Conservation (phyloP, 2,797 vertebrate genomes). For the Phoeniculus purpureus region DNA sequence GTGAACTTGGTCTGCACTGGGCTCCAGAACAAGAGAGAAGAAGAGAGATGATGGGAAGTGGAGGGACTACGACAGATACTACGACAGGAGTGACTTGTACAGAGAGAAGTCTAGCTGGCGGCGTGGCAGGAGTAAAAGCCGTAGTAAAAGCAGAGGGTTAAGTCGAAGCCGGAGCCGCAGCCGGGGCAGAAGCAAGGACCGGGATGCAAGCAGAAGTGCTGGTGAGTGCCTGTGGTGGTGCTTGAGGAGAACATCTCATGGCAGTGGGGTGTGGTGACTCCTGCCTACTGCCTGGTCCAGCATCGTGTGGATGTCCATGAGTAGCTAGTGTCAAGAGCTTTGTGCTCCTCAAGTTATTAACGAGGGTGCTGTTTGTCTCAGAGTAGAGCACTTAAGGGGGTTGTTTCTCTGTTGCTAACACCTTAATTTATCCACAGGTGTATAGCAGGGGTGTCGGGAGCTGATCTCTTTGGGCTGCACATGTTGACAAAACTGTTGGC, state of each 20-base stretch:
- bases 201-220: constrained; percentile 84
- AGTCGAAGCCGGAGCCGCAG: constrained; percentile 88
- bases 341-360: background rate
- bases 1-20: background rate
- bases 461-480: background rate
- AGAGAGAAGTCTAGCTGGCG: constrained; percentile 92
- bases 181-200: constrained; percentile 82
- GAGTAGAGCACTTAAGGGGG: background rate
- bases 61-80: constrained; percentile 90
- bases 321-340: background rate
- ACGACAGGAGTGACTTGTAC: constrained; percentile 87
- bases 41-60: constrained; percentile 95
- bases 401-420: constrained; percentile 29
- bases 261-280: too few relatives aligned
- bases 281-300: rapidly evolving
- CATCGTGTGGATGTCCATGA: background rate
- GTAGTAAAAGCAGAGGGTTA: constrained; percentile 80
- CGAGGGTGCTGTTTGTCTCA: background rate
- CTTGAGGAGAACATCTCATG: rapidly evolving
- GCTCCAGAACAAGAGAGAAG: constrained; percentile 87
- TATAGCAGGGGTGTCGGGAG: background rate
- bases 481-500: background rate
- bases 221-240: constrained; percentile 76
- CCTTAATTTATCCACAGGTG: constrained; percentile 56
- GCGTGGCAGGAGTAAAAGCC: constrained; percentile 86